phyloP scores from a whole-genome alignment of 1,140 invertebrate species.

The Meloidogyne hapla region DNA sequence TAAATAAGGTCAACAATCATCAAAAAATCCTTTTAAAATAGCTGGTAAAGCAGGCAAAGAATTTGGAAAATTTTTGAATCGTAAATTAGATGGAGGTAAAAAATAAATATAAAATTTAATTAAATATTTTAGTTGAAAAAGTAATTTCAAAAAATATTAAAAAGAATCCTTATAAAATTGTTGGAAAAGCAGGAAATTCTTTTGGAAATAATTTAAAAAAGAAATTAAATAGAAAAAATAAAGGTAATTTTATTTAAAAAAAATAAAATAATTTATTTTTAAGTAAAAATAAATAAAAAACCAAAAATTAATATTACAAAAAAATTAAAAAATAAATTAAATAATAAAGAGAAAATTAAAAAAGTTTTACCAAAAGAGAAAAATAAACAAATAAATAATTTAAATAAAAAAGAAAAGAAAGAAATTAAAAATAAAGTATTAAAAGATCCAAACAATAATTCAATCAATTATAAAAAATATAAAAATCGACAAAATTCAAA shows the following conservation, averaged over 20 bases:
- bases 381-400: background rate
- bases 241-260: background rate
- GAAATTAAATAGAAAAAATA: background rate
- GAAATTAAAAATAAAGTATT: background rate
- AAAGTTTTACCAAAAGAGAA: background rate
- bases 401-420: background rate
- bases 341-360: background rate
- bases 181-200: no score
- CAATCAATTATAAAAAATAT: no score
- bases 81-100: background rate
- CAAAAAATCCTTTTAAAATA: background rate
- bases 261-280: background rate
- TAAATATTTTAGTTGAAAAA: no score
- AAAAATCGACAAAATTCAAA: no score
- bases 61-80: background rate
- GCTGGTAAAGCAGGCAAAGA: background rate
- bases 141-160: no score
- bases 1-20: no score
- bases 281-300: background rate
- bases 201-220: background rate
- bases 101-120: background rate
- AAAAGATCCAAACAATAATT: no score
- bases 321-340: background rate
- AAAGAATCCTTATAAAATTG: no score
- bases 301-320: background rate